Percentiles rank a stretch among this genome's conserved stretches.
Conservation (phyloP, 2,888 invertebrate species). For the Silvanus unidentatus region DNA sequence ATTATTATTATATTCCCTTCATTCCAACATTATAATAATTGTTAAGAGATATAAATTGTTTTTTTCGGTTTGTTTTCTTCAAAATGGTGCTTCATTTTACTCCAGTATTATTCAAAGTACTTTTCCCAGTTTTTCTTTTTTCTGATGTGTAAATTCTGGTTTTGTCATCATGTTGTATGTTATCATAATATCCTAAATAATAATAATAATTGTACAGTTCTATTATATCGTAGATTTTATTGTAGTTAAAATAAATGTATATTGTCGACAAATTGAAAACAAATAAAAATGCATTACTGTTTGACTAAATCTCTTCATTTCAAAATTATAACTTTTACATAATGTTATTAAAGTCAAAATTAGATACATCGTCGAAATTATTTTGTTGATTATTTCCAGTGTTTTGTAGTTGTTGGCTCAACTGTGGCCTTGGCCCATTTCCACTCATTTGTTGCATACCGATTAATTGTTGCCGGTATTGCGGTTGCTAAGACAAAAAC, state of each 20-base stretch:
- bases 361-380: constrained; percentile 37
- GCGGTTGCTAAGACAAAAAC: constrained; percentile 57
- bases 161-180: constrained; percentile 2
- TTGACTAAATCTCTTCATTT: background rate
- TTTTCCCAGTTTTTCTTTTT: background rate
- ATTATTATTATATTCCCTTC: constrained; percentile 24
- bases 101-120: constrained; percentile 1
- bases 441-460: constrained; percentile 52
- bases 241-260: constrained; percentile 3
- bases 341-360: constrained; percentile 36
- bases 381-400: constrained; percentile 38
- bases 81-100: background rate
- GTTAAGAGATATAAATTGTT: background rate
- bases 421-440: constrained; percentile 47
- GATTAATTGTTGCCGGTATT: constrained; percentile 59
- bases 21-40: constrained; percentile 23
- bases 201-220: constrained; percentile 2
- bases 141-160: background rate
- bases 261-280: background rate
- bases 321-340: background rate
- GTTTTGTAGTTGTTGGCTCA: constrained; percentile 44
- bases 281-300: constrained; percentile 2
- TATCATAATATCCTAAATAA: background rate
- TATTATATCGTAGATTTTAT: constrained; percentile 1
- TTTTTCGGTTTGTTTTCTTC: background rate